A percentile compares a stretch with the other conserved stretches of the same genome.
Conservation (phyloP, 64 coral and sea anemone genomes). For the Cladopsammia gracilis region DNA sequence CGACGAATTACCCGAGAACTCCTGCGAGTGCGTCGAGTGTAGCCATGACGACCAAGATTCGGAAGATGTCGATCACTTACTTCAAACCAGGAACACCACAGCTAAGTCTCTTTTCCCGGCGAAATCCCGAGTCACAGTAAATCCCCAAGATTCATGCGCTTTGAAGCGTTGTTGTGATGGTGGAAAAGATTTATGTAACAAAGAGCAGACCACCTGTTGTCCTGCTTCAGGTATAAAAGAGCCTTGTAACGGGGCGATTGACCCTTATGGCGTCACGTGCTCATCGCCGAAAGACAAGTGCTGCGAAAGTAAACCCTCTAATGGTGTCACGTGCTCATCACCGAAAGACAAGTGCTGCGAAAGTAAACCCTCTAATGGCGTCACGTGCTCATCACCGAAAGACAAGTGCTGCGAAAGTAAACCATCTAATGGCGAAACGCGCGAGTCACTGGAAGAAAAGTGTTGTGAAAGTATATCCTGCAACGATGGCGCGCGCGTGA, state of each 20-base stretch:
- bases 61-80: neutral
- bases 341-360: too few relatives aligned
- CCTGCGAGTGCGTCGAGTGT: slow-evolving; percentile 64
- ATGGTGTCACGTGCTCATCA: neutral
- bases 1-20: slow-evolving; percentile 58
- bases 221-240: neutral
- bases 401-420: too few relatives aligned
- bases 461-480: too few relatives aligned
- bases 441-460: too few relatives aligned
- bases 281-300: too few relatives aligned
- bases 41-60: slow-evolving; percentile 59
- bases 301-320: too few relatives aligned
- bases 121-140: neutral
- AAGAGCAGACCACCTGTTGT: neutral
- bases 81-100: neutral
- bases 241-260: neutral
- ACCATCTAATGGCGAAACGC: too few relatives aligned
- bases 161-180: neutral
- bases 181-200: neutral
- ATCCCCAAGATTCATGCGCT: neutral
- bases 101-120: neutral
- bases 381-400: neutral
- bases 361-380: neutral
- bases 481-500: too few relatives aligned
- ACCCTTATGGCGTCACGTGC: neutral